phyloP scores from a whole-genome alignment of 2,113 vertebrate genomes.

The Myotis yumanensis region DNA sequence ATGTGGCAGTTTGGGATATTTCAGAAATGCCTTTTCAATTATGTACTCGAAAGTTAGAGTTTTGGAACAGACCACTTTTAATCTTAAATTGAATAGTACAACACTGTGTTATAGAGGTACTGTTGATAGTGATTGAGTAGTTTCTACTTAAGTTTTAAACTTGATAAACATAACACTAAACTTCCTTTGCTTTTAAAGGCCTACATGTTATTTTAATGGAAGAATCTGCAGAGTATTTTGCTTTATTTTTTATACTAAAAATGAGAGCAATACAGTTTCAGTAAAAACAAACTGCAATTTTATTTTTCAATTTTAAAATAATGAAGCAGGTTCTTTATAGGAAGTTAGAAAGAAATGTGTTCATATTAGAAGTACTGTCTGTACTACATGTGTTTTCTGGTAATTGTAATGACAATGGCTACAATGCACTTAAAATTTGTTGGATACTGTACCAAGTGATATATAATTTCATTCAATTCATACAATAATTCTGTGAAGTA shows the following conservation, averaged over 20 bases:
- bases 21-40: conserved; percentile 39
- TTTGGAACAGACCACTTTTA: conserved; percentile 42
- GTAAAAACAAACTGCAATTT: conserved; percentile 55
- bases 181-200: conserved; percentile 32
- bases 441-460: conserved; percentile 28
- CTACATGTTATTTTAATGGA: conserved; percentile 53
- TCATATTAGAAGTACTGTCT: conserved; percentile 25
- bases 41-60: conserved; percentile 33
- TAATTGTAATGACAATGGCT: conserved; percentile 39
- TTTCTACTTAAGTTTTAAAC: conserved; percentile 49
- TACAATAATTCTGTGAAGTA: conserved; percentile 33
- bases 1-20: conserved; percentile 16
- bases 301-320: conserved; percentile 56
- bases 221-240: conserved; percentile 45
- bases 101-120: neutral
- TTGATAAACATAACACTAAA: conserved; percentile 38
- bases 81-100: conserved; percentile 30
- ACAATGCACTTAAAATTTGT: conserved; percentile 4
- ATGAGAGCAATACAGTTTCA: conserved; percentile 31
- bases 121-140: conserved; percentile 20
- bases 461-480: conserved; percentile 53
- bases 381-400: conserved; percentile 37
- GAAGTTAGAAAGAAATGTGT: conserved; percentile 47
- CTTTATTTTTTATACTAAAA: conserved; percentile 47
- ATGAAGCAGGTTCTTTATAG: conserved; percentile 11